Evolutionary conservation across 2,113 vertebrate genomes (phyloP), one percentile per base, ranked within the genome.

Genomic region (Cygnus buccinator): DNA sequence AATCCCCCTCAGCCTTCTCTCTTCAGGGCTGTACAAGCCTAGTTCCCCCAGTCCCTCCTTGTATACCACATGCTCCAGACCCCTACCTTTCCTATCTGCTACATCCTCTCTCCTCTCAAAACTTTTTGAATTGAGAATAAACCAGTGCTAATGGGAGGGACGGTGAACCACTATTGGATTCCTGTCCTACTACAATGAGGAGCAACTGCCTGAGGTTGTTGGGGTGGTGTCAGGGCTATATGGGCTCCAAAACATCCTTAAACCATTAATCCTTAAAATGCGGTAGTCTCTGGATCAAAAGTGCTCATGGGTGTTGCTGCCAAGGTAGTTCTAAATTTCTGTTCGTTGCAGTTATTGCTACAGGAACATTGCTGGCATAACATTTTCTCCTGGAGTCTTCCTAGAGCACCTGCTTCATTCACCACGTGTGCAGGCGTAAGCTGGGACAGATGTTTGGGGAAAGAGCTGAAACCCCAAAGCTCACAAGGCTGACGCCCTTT

Each of bases 351-450:
- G 25, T 73, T 94, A 92, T 21, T 90, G 58, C 73, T 87, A 37
- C 26, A 1, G 54, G 84, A 93, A 94, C 62, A 79, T 76, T 90
- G 85, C 89, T 96, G 92, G 94, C 84, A 0, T 50, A 73, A 87
- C 68, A 55, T 90, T 89, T 89, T 89, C 86, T 89, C 70, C 90
- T 91, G 80, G 83, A 95, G 58, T 61, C 68, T 89, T 93, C 89
- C 87, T 94, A 59, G 75, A 95, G 72, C 94, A 96, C 93, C 95
- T 97, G 94, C 73, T 94, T 84, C 62, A 33, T 65, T 84, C 66
- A 72, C 43, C 4, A 29, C 4, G 3, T 90, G 70, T 82, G 55
- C 80, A 89, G 80, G 37, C 61, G 52, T 48, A 66, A 71, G 71
- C 72, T 90, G 95, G 88, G 92, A 80, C 87, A 89, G 85, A 90